Evolutionary conservation across 2,113 vertebrate genomes (phyloP).

Genomic region (Salvelinus fontinalis): DNA sequence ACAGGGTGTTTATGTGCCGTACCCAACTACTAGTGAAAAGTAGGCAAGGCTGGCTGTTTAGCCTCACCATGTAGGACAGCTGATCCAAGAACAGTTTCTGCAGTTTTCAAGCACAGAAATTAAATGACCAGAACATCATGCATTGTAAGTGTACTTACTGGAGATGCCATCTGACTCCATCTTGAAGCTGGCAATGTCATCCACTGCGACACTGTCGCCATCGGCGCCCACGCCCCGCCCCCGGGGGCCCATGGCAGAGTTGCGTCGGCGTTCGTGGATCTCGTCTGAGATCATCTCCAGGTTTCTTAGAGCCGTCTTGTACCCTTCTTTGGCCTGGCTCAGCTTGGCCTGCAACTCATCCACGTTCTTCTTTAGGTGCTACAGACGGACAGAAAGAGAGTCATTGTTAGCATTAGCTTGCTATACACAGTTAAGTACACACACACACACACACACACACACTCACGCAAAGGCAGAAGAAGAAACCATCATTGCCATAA

Average conservation of each 20-base stretch:
- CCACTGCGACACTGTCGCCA: constrained; percentile 71
- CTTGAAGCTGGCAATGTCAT: constrained; percentile 78
- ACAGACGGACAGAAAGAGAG: neutral
- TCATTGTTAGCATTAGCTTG: no score
- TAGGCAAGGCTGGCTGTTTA: no score
- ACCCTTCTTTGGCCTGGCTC: constrained; percentile 87
- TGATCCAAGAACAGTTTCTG: no score
- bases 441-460: neutral
- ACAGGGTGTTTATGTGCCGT: neutral
- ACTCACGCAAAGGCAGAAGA: neutral
- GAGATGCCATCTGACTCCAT: constrained; percentile 83
- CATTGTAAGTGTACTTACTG: constrained; percentile 75
- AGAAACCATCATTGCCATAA: neutral
- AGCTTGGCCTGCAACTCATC: constrained; percentile 93
- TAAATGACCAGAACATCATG: neutral
- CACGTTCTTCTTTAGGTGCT: constrained; percentile 95
- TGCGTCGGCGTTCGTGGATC: constrained; percentile 90
- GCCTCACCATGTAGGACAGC: neutral
- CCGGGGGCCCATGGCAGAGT: constrained; percentile 84
- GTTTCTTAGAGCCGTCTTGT: constrained; percentile 90
- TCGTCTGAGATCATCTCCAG: constrained; percentile 96
- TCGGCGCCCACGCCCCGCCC: constrained; percentile 90
- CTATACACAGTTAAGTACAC: neutral
- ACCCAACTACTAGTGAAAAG: no score
- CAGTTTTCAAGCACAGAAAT: no score